Percentiles rank a stretch among this genome's conserved stretches.
phyloP scores from a whole-genome alignment of 2,113 vertebrate species.

The Burhinus bistriatus region DNA sequence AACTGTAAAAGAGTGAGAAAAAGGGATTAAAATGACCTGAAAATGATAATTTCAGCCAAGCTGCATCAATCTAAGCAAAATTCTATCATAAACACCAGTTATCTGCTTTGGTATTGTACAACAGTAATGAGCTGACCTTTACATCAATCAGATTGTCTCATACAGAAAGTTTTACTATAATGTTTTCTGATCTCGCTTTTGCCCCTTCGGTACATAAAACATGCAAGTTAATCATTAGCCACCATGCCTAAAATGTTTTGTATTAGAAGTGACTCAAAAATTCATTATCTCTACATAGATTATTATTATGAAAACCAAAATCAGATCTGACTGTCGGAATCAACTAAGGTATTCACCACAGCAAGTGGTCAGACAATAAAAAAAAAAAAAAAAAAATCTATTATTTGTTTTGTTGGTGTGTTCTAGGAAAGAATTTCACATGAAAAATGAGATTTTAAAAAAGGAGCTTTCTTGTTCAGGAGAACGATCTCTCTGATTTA shows the following conservation, averaged over 20 bases:
- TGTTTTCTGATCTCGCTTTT: background rate
- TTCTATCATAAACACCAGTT: background rate
- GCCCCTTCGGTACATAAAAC: background rate
- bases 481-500: background rate
- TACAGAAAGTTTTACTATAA: background rate
- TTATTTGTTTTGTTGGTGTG: background rate
- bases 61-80: background rate
- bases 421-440: background rate
- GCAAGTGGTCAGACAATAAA: background rate
- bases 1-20: constrained; percentile 72
- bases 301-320: background rate
- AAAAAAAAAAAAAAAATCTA: no score
- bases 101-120: background rate
- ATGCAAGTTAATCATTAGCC: background rate
- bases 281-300: background rate
- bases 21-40: background rate
- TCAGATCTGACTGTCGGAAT: background rate
- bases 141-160: background rate
- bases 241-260: background rate
- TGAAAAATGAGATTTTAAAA: background rate
- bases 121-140: background rate
- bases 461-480: background rate
- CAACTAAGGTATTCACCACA: background rate
- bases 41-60: background rate
- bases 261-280: background rate